Evolutionary conservation across 2,113 vertebrate species (phyloP).

Genomic region (Tapirus terrestris): DNA sequence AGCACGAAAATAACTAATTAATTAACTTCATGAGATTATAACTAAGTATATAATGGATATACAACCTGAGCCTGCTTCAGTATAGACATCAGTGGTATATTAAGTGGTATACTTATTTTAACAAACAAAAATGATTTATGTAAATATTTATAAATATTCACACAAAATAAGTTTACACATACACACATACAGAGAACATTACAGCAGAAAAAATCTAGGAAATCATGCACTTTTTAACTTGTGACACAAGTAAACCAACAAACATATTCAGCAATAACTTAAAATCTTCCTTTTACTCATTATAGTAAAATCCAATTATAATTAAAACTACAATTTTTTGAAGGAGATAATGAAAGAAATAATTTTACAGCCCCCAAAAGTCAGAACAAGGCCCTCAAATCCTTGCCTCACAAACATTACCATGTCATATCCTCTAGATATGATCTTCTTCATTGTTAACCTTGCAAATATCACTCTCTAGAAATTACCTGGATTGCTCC

Average conservation of each 20-base stretch:
- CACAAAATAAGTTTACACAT: conserved; percentile 7
- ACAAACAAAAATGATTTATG: conserved; percentile 36
- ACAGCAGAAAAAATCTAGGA: background rate
- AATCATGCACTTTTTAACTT: background rate
- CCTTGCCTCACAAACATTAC: background rate
- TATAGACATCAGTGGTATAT: background rate
- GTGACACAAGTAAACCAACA: background rate
- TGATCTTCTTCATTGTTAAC: background rate
- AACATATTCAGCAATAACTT: conserved; percentile 18
- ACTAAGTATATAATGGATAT: background rate
- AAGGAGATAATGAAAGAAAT: conserved; percentile 1
- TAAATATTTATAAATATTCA: background rate
- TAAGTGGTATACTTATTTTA: background rate
- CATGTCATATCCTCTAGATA: background rate
- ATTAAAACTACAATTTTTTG: conserved; percentile 33
- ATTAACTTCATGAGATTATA: conserved; percentile 20
- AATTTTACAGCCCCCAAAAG: background rate
- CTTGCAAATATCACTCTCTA: background rate
- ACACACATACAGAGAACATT: background rate
- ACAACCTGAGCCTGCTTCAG: background rate
- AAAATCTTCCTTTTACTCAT: background rate
- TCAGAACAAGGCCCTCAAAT: background rate
- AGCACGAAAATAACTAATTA: conserved; percentile 33
- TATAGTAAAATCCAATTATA: conserved; percentile 5
- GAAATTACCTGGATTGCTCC: background rate